Percentiles rank a stretch among this genome's conserved stretches.
phyloP scores from a whole-genome alignment of 2,113 vertebrate genomes.

The Cichladusa arquata region DNA sequence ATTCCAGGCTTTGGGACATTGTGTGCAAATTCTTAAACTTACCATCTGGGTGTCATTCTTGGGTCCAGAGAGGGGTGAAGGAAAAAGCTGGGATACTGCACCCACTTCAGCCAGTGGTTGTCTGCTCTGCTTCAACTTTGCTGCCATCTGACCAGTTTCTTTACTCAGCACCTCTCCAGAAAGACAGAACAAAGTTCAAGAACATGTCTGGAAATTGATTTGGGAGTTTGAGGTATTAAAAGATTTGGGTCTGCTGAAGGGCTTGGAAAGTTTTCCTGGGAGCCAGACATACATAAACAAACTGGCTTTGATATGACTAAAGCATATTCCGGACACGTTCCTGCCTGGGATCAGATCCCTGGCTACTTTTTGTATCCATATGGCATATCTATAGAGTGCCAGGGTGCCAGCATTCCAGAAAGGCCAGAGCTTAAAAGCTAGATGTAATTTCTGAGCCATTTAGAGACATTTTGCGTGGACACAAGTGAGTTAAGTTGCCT shows the following conservation, averaged over 20 bases:
- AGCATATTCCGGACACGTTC: constrained; percentile 7
- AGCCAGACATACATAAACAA: constrained; percentile 34
- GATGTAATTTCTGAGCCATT: neutral
- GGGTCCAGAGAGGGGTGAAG: neutral
- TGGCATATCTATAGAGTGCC: constrained; percentile 28
- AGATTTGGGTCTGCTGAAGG: neutral
- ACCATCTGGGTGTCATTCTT: neutral
- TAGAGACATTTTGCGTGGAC: neutral
- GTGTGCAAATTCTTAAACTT: neutral
- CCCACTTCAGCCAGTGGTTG: neutral
- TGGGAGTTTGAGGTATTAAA: neutral
- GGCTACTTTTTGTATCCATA: constrained; percentile 49
- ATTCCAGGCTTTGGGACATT: neutral
- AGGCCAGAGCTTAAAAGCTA: constrained; percentile 9
- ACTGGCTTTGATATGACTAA: constrained; percentile 12
- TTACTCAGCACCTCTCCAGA: neutral
- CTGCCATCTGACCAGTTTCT: neutral
- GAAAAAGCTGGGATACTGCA: neutral
- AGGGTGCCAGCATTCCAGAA: constrained; percentile 29
- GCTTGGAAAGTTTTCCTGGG: constrained; percentile 5
- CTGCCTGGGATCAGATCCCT: constrained; percentile 35
- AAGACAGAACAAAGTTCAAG: neutral
- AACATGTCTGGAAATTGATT: neutral
- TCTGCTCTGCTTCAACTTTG: neutral
- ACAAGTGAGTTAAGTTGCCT: neutral